Percentiles rank a stretch among this genome's conserved stretches.
These are phyloP conservation scores for Tinea trinotella DNA, from an alignment of 2,888 invertebrate species.

Conservation along the genomic window DNA sequence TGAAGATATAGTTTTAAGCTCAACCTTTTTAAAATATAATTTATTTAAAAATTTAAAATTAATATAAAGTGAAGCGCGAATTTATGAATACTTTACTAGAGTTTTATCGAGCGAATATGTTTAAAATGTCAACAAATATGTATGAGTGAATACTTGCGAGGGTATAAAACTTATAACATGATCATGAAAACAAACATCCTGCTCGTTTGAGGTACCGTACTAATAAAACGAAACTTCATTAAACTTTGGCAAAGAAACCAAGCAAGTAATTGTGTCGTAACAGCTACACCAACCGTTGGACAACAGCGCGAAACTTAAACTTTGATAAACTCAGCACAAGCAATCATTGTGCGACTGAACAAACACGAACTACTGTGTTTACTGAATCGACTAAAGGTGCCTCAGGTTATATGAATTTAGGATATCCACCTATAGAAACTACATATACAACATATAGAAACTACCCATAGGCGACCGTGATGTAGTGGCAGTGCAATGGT, in stretches of 20 bases:
- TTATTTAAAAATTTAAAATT: background rate
- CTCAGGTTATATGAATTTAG: too few species aligned
- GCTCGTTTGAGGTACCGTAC: slow-evolving; percentile 23
- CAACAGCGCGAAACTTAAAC: background rate
- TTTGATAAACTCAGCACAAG: background rate
- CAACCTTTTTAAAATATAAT: too few species aligned
- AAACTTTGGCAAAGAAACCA: slow-evolving; percentile 52
- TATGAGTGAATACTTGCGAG: background rate
- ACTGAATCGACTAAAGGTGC: background rate
- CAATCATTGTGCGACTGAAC: background rate
- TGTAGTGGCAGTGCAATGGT: too few species aligned
- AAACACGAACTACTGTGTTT: background rate
- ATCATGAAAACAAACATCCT: slow-evolving; percentile 9
- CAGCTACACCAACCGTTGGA: background rate
- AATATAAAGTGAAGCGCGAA: too few species aligned
- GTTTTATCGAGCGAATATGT: too few species aligned
- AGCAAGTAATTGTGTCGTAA: slow-evolving; percentile 4
- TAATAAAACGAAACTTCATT: slow-evolving; percentile 65
- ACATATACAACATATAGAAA: too few species aligned
- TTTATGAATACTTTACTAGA: too few species aligned
- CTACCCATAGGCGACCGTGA: too few species aligned
- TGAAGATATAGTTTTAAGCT: background rate
- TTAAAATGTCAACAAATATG: too few species aligned
- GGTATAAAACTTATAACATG: background rate
- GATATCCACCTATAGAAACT: too few species aligned